phyloP scores from a whole-genome alignment of 2,888 invertebrate species.

The Eurytoma adleriae region DNA sequence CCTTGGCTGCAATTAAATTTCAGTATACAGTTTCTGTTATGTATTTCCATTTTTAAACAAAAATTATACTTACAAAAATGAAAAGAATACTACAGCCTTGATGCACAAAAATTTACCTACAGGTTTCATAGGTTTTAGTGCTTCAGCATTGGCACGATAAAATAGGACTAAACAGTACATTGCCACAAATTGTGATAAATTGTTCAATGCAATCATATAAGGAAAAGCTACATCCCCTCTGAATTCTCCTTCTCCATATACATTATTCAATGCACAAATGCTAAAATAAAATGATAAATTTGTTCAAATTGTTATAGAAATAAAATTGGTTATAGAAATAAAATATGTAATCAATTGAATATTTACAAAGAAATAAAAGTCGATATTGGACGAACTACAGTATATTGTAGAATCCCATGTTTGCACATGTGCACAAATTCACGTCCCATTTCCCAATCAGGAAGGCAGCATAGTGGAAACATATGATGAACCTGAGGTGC shows the following conservation, averaged over 20 bases:
- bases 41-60: too few relatives aligned
- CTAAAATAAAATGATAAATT: slow-evolving; percentile 76
- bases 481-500: slow-evolving; percentile 93
- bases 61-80: slow-evolving; percentile 90
- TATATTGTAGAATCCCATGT: slow-evolving; percentile 97
- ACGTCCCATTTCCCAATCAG: slow-evolving; percentile 96
- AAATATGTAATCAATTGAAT: neutral
- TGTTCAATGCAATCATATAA: slow-evolving; percentile 92
- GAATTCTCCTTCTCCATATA: slow-evolving; percentile 95
- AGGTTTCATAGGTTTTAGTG: slow-evolving; percentile 94
- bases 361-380: slow-evolving; percentile 93
- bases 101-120: slow-evolving; percentile 97
- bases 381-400: slow-evolving; percentile 92
- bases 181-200: slow-evolving; percentile 95
- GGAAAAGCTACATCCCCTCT: slow-evolving; percentile 90
- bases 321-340: neutral
- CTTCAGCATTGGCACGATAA: slow-evolving; percentile 91
- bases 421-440: slow-evolving; percentile 96
- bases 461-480: slow-evolving; percentile 93
- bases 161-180: slow-evolving; percentile 98
- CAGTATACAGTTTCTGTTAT: too few relatives aligned
- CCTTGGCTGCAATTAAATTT: slow-evolving; percentile 86
- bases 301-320: neutral
- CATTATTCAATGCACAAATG: slow-evolving; percentile 89
- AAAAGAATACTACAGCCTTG: slow-evolving; percentile 98